These are phyloP conservation scores for Brachyopa scutellaris DNA, from an alignment of 2,888 invertebrate genomes.

Conservation along the genomic window DNA sequence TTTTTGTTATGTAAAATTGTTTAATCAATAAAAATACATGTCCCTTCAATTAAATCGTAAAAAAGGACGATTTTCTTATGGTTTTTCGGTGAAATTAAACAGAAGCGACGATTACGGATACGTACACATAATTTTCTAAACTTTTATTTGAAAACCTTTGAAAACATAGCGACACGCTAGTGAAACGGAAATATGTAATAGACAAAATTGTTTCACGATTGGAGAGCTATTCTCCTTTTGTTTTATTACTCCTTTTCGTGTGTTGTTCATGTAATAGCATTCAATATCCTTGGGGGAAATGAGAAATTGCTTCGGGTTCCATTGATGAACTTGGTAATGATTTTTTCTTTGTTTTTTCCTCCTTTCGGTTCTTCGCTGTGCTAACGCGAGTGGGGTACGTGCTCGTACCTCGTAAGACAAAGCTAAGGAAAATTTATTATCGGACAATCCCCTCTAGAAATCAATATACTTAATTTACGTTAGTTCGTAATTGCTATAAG, in stretches of 20 bases:
- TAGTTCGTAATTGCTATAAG: too few species aligned
- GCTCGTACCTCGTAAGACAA: too few species aligned
- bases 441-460: conserved; percentile 8
- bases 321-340: conserved; percentile 18
- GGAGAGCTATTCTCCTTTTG: neutral
- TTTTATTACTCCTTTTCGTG: neutral
- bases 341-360: neutral
- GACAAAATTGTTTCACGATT: neutral
- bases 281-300: neutral
- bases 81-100: too few species aligned
- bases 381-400: too few species aligned
- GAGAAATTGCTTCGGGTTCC: conserved; percentile 1
- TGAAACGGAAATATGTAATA: neutral
- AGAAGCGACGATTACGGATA: too few species aligned
- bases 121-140: too few species aligned
- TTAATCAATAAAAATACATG: too few species aligned
- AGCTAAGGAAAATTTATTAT: neutral
- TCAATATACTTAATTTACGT: too few species aligned
- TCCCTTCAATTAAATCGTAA: too few species aligned
- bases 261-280: neutral
- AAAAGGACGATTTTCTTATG: too few species aligned
- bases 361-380: too few species aligned
- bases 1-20: too few species aligned
- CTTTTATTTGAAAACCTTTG: neutral
- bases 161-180: neutral